These are phyloP conservation scores for Heterodera filipjevi DNA, from an alignment of 2,888 invertebrate genomes.

Conservation along the genomic window DNA sequence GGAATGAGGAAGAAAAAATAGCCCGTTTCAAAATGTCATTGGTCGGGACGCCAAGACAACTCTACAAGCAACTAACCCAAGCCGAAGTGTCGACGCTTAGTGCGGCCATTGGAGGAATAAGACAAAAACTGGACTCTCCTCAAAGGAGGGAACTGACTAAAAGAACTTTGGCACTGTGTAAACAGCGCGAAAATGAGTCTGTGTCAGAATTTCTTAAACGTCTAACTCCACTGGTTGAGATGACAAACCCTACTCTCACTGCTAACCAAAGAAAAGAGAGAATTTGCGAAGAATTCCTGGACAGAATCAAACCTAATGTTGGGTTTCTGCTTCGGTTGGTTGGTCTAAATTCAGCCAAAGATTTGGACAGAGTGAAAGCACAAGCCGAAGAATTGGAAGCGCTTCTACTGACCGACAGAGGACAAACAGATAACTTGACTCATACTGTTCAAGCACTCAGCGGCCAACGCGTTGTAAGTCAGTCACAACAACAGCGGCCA, in stretches of 20 bases:
- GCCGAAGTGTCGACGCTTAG: background rate
- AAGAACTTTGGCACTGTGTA: background rate
- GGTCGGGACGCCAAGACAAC: background rate
- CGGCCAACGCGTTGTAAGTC: background rate
- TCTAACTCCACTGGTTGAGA: background rate
- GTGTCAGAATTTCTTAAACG: background rate
- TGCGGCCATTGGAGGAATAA: background rate
- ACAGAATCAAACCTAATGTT: constrained; percentile 7
- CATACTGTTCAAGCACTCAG: background rate
- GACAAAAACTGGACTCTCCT: constrained; percentile 9
- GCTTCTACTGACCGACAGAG: background rate
- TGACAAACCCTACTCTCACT: background rate
- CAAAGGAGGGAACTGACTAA: constrained; percentile 7
- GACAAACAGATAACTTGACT: background rate
- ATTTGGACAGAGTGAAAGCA: background rate
- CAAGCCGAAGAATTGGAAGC: constrained; percentile 13
- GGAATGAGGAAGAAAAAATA: constrained; percentile 12
- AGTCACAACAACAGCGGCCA: background rate
- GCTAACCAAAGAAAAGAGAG: constrained; percentile 5
- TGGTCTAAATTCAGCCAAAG: background rate
- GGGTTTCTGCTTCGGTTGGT: background rate
- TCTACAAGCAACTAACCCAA: background rate
- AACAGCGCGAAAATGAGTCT: constrained; percentile 10
- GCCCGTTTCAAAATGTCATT: background rate
- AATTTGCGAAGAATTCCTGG: constrained; percentile 16